Base-by-base conservation (phyloP, 2,888 invertebrate species). In the Lordiphosa andalusiaca region DNA sequence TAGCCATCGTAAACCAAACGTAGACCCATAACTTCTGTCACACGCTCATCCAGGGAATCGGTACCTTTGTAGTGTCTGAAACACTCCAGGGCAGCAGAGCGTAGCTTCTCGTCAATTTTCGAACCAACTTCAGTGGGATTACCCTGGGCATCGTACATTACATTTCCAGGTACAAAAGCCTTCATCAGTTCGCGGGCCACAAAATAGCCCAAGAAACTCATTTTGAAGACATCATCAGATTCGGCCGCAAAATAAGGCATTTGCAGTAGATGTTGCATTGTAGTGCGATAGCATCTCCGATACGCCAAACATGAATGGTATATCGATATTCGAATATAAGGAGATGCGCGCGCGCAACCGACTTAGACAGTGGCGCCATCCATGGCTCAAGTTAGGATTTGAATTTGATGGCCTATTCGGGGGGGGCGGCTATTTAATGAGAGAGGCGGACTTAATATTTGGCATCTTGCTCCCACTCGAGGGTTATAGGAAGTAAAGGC, bases 131-230 rank as follows among this genome's bases (percentile, higher is more conserved):
- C 60, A 7, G 57, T 50, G 9, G 10, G 47, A n/a, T 75, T 72
- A 3, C 87, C 88, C 0, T 49, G 25, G 3, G 33, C 47, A 54
- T 85, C 77, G 3, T 52, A 71, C 0, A 10, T 0, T 0, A 87
- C 19, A 0, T 84, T 78, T 2, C 16, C 50, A 0, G 53, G 55
- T 38, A 77, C 85, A 30, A 88, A 81, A 2, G 73, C 85, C 9
- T 86, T 86, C 6, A 80, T 62, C 1, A 87, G 21, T 54, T 86
- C 85, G 10, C 88, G 88, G 1, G 81, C 70, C 7, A 88, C 52
- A 4, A 86, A 60, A 30, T 86, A 88, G 3, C 86, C 88, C 21
- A 87, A 19, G 1, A 76, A 33, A 10, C 86, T 75, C 10, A 55
- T 19, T 51, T 80, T 84, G 37, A 85, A 67, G 0, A 83, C 38